Conservation (phyloP, 30 jellyfish, hydroid and myxozoan genomes). For the Phacellophora camtschatica region DNA sequence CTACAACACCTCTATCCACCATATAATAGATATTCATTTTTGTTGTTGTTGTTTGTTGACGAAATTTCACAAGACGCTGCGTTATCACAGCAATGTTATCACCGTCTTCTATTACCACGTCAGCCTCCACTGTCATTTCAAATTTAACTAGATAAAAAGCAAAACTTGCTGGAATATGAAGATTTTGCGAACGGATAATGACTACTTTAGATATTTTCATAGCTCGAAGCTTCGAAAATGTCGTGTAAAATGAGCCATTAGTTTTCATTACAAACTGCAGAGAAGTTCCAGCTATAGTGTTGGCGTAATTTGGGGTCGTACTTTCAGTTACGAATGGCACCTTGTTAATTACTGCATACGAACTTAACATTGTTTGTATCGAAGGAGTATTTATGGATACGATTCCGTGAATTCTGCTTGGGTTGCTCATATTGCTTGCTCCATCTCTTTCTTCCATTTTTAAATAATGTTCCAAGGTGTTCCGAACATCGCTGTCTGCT, state of each 20-base stretch:
- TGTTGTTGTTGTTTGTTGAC: not conserved
- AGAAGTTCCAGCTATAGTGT: not conserved
- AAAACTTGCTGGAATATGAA: slow-evolving; percentile 32
- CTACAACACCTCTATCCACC: not conserved
- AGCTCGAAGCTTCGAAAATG: not conserved
- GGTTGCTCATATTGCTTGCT: not conserved
- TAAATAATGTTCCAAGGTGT: not conserved
- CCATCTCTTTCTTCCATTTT: no score
- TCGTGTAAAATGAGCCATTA: not conserved
- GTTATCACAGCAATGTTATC: not conserved
- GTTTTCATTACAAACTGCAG: not conserved
- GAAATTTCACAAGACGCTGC: not conserved
- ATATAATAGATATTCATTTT: slow-evolving; percentile 11
- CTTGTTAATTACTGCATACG: not conserved
- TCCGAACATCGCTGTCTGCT: not conserved
- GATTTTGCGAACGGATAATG: slow-evolving; percentile 18
- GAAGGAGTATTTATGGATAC: slow-evolving; percentile 14
- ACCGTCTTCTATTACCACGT: not conserved
- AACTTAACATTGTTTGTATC: slow-evolving; percentile 5
- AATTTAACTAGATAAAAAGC: slow-evolving; percentile 17
- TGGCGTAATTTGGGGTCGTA: not conserved
- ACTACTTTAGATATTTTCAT: slow-evolving; percentile 20
- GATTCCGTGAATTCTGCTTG: slow-evolving; percentile 39
- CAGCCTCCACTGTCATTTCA: not conserved
- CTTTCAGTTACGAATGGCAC: slow-evolving; percentile 44